Evolutionary conservation across 2,797 vertebrate genomes (phyloP), one percentile per base, ranked within the genome.

Genomic region (Clarias fuscus): DNA sequence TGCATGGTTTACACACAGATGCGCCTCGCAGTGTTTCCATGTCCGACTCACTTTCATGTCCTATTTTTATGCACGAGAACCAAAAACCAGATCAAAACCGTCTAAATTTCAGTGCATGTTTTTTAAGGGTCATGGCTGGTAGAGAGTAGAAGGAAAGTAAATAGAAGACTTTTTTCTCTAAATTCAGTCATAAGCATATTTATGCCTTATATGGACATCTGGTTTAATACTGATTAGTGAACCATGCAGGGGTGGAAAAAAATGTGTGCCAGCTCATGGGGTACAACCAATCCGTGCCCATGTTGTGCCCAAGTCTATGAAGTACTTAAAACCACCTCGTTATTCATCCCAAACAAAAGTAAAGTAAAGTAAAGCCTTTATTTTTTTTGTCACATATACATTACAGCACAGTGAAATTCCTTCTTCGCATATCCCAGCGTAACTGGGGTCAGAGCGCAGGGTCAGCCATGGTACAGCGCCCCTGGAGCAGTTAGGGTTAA

Each of bases 191-290:
- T 61, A 22, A 24, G 58, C 30, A 73, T 83, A 56, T 83, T 89
- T 75, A 61, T 86, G 68, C 71, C 33, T 86, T 83, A 85, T 73
- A 84, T 37, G 84, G 82, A 89, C 86, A 87, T 86, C 43, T 84
- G 83, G 37, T 82, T 70, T 81, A 43, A n/a, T 59, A 85, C 27
- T 17, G 71, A 78, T 33, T 82, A 48, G 79, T 33, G 17, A 27
- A 64, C 64, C 43, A 67, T 80, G 40, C 40, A 5, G n/a, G 71
- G 62, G 37, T 76, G 61, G 83, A 85, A 86, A 67, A 77, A n/a
- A 77, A 86, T 73, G 18, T 62, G 22, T 72, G 67, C 82, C 59
- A 68, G 24, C 53, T 64, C 30, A 82, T 48, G 59, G 72, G 24
- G 7, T 80, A 22, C 48, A 68, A 37, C 59, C 65, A 71, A 62